These are phyloP conservation scores for Tolypeutes matacus DNA, from an alignment of 2,797 vertebrate species.

Conservation along the genomic window DNA sequence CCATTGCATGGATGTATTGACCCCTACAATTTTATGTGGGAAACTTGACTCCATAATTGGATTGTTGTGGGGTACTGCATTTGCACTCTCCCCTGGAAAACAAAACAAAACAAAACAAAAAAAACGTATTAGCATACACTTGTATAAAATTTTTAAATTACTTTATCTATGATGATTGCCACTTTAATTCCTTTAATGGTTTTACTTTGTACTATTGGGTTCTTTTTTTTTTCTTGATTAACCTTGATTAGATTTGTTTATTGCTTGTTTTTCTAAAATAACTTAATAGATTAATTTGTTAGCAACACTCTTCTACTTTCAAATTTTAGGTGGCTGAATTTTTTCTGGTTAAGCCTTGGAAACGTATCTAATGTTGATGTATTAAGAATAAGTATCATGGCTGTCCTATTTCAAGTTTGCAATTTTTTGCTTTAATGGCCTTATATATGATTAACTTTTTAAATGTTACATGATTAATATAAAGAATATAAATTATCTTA, in stretches of 20 bases:
- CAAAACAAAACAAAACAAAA: too few species aligned
- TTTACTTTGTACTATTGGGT: neutral
- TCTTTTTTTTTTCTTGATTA: neutral
- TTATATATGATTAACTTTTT: neutral
- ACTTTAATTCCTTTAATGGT: too few species aligned
- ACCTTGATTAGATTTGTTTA: neutral
- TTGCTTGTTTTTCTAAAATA: conserved; percentile 14
- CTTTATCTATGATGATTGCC: too few species aligned
- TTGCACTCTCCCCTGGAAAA: too few species aligned
- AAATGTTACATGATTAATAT: neutral
- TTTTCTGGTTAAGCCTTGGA: neutral
- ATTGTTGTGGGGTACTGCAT: too few species aligned
- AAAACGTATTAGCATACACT: neutral
- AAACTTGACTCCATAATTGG: too few species aligned
- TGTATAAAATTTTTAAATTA: neutral
- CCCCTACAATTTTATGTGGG: too few species aligned
- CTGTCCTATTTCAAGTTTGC: neutral
- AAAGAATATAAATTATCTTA: neutral
- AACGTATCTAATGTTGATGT: neutral
- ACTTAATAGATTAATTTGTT: neutral
- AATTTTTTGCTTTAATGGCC: neutral
- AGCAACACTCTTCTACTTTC: neutral
- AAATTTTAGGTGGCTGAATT: neutral
- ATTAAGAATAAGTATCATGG: neutral
- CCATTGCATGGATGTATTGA: too few species aligned